Base-by-base conservation (phyloP, 2,113 vertebrate species). In the Coptodon bakossiorum region DNA sequence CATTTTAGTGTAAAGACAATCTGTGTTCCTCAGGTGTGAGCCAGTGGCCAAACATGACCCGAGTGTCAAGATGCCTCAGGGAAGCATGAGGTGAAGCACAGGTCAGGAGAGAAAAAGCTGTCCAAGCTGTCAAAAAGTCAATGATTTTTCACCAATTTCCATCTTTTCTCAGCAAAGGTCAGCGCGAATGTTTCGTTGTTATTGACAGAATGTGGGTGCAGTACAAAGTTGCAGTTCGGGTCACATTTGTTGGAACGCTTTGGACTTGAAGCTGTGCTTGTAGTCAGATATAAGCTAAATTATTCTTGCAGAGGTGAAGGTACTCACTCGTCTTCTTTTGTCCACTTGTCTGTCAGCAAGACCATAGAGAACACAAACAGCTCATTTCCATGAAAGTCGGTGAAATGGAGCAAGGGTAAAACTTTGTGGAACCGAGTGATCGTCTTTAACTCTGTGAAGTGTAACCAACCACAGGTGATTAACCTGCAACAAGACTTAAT, bases 11-110 rank as follows among this genome's bases (percentile, higher is more conserved):
- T 81, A 17, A 81, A 88, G 85, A 83, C 83, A 85, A 81, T 86
- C 87, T 86, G 91, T 88, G 90, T 84, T 79, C 68, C 27, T 90
- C 83, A 80, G 90, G 83, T 89, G 88, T 19, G 87, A 90, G 73
- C 89, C 86, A 12, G 34, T 16, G 57, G 84, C 81, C 11, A 43
- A 91, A 90, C 84, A 86, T 24, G 80, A 83, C 78, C 87, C 81
- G 86, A 82, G 68, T 90, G 86, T 83, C 90, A 92, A 71, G 81
- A 89, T 50, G 61, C 68, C 24, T 66, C 38, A 6, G 27, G 54
- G 84, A 63, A 29, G 80, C 24, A 40, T 5, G 90, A 82, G 90
- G 90, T 91, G 54, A 92, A 81, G 10, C n/a, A 1, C 84, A 53
- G 91, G 86, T 88, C 86, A 91, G 66, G 9, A 66, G 63, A 31